Percentiles rank a stretch among this genome's conserved stretches.
phyloP scores from a whole-genome alignment of 2,113 vertebrate species.

The Amblyopsis rosae region DNA sequence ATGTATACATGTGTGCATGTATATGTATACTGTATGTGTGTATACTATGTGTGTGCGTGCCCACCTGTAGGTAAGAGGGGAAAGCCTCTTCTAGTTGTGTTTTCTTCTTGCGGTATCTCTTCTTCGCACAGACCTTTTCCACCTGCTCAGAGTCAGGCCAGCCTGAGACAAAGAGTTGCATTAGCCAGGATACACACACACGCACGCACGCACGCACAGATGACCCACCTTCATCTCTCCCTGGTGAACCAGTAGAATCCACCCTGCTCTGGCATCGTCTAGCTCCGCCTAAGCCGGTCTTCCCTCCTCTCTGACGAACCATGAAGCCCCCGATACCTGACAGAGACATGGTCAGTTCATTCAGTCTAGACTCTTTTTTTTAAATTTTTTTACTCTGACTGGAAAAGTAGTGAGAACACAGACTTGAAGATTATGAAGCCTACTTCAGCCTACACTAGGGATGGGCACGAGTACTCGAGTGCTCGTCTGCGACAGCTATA shows the following conservation, averaged over 20 bases:
- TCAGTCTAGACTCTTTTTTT: no score
- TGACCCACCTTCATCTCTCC: slow-evolving; percentile 83
- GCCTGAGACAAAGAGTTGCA: slow-evolving; percentile 42
- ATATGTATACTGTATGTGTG: not conserved
- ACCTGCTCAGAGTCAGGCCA: slow-evolving; percentile 73
- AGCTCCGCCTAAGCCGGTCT: slow-evolving; percentile 85
- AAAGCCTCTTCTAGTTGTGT: slow-evolving; percentile 95
- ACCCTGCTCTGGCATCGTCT: slow-evolving; percentile 84
- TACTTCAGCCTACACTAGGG: no score
- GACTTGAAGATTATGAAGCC: no score
- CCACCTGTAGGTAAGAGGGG: slow-evolving; percentile 93
- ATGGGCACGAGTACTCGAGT: no score
- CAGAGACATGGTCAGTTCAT: slow-evolving; percentile 2
- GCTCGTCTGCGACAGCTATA: no score
- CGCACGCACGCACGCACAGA: slow-evolving; percentile 7
- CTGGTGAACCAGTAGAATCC: slow-evolving; percentile 82
- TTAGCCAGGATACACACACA: not conserved
- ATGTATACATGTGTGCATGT: not conserved
- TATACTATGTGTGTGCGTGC: not conserved
- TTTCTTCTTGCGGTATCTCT: slow-evolving; percentile 96
- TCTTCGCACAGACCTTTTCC: slow-evolving; percentile 88
- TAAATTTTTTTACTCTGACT: no score
- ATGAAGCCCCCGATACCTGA: slow-evolving; percentile 97
- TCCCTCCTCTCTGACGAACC: slow-evolving; percentile 95
- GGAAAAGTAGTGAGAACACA: no score